Conservation (phyloP, 92 coral and sea anemone genomes). For the Isaurus tuberculatus region DNA sequence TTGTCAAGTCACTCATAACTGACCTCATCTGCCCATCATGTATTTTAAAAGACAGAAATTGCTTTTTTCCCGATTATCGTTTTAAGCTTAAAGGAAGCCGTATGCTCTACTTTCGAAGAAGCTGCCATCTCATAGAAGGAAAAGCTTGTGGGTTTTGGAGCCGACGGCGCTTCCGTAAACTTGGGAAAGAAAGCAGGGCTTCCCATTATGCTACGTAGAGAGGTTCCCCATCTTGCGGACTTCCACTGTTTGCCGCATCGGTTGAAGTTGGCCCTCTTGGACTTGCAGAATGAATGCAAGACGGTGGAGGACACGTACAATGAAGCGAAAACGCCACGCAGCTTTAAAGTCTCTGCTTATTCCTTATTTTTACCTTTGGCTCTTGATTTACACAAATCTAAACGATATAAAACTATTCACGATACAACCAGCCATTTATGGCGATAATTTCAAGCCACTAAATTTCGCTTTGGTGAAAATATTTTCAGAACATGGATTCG, state of each 20-base stretch:
- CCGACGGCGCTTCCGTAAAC: constrained; percentile 60
- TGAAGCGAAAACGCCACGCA: constrained; percentile 1
- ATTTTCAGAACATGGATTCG: too few species aligned
- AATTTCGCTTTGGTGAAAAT: too few species aligned
- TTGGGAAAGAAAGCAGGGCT: constrained; percentile 51
- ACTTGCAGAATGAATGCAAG: constrained; percentile 49
- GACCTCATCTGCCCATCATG: constrained; percentile 8
- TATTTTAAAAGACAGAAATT: constrained; percentile 27
- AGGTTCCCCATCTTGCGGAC: constrained; percentile 53
- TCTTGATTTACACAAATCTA: too few species aligned
- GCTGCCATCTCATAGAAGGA: constrained; percentile 46
- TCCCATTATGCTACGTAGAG: constrained; percentile 47
- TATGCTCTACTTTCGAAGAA: constrained; percentile 55
- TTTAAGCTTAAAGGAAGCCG: constrained; percentile 56
- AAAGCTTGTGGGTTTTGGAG: constrained; percentile 60
- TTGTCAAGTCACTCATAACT: constrained; percentile 25
- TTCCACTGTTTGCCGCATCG: constrained; percentile 63
- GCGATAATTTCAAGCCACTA: too few species aligned
- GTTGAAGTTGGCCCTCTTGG: constrained; percentile 56
- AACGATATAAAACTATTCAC: too few species aligned
- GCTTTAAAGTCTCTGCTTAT: too few species aligned
- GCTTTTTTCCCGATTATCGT: constrained; percentile 34
- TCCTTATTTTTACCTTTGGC: too few species aligned
- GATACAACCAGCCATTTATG: too few species aligned
- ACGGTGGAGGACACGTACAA: constrained; percentile 48